These are phyloP conservation scores for Uloborus diversus DNA, from an alignment of 1,140 invertebrate genomes.

Conservation along the genomic window DNA sequence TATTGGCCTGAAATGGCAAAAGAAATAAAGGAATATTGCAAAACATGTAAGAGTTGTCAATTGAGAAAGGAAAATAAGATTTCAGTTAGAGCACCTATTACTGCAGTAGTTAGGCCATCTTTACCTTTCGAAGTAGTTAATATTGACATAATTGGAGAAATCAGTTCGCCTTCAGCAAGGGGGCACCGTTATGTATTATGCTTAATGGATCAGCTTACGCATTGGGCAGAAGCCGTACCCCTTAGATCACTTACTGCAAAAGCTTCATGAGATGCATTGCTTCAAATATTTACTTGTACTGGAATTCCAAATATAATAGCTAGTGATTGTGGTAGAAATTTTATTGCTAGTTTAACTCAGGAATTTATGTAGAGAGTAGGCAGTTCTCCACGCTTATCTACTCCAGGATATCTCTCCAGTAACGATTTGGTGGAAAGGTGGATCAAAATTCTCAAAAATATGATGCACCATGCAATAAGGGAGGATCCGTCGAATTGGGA, in stretches of 20 bases:
- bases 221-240: neutral
- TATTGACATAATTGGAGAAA: neutral
- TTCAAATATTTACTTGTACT: neutral
- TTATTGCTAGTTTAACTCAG: neutral
- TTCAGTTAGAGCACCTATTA: neutral
- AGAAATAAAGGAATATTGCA: no score
- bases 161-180: neutral
- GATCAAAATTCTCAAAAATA: constrained; percentile 6
- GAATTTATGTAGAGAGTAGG: neutral
- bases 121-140: no score
- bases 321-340: constrained; percentile 9
- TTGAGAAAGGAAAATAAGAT: no score
- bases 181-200: neutral
- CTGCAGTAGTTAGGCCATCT: neutral
- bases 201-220: neutral
- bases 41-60: no score
- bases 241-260: neutral
- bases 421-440: neutral
- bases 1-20: neutral
- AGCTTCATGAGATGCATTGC: neutral
- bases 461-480: neutral
- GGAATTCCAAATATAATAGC: constrained; percentile 8
- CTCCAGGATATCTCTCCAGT: neutral
- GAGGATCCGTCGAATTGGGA: constrained; percentile 3
- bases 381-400: neutral